A percentile compares a stretch with the other conserved stretches of the same genome.
Conservation (phyloP, 2,888 invertebrate species). For the Pyrochroa serraticornis region DNA sequence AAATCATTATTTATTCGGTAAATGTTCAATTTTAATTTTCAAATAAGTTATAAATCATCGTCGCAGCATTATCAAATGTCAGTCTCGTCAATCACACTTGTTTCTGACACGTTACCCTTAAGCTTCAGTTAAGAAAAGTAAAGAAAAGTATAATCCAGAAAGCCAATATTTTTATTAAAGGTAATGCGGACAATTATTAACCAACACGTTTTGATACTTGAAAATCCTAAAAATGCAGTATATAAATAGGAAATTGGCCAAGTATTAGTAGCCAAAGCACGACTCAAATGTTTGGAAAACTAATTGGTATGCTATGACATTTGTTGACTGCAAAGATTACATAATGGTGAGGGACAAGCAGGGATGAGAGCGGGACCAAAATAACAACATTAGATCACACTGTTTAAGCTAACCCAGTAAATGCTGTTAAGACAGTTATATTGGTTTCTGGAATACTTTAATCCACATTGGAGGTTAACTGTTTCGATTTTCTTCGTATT, state of each 20-base stretch:
- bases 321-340: conserved; percentile 26
- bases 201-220: conserved; percentile 6
- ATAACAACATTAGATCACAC: conserved; percentile 18
- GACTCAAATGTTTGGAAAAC: conserved; percentile 24
- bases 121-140: not conserved
- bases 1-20: too few relatives aligned
- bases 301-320: conserved; percentile 30
- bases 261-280: conserved; percentile 23
- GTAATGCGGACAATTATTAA: conserved; percentile 10
- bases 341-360: conserved; percentile 21
- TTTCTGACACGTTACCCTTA: conserved; percentile 4
- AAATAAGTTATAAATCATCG: too few relatives aligned
- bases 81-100: conserved; percentile 18
- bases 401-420: conserved; percentile 17
- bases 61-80: not conserved
- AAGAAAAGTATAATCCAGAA: not conserved
- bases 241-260: conserved; percentile 20
- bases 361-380: conserved; percentile 4
- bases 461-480: conserved; percentile 17
- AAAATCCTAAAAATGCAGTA: conserved; percentile 10
- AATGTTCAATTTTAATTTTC: too few relatives aligned
- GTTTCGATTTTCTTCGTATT: conserved; percentile 9
- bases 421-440: conserved; percentile 19
- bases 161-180: not conserved
- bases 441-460: conserved; percentile 20